These are phyloP conservation scores for Diabrotica balteata DNA, from an alignment of 2,888 invertebrate genomes.

Conservation along the genomic window DNA sequence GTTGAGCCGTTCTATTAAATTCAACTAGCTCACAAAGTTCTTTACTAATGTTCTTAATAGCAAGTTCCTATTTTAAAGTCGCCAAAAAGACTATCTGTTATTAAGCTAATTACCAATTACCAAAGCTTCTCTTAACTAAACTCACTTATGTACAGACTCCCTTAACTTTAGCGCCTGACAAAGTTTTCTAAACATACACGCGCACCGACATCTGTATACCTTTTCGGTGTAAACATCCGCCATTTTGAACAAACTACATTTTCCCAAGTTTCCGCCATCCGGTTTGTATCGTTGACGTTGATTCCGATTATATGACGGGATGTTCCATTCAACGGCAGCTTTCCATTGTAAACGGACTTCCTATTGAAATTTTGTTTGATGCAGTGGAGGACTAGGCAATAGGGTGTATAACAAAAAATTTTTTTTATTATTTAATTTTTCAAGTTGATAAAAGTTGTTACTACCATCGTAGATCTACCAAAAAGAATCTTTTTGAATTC, in stretches of 20 bases:
- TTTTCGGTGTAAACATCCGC: conserved; percentile 2
- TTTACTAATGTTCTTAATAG: too few relatives aligned
- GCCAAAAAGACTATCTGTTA: neutral
- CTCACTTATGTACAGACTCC: neutral
- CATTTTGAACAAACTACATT: conserved; percentile 4
- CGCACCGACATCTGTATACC: neutral
- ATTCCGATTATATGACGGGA: neutral
- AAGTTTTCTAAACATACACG: neutral
- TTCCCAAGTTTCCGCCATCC: neutral
- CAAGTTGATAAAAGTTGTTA: too few relatives aligned
- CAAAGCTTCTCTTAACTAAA: neutral
- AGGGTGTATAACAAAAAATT: too few relatives aligned
- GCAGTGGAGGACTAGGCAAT: neutral
- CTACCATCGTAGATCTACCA: too few relatives aligned
- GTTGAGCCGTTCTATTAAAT: too few relatives aligned
- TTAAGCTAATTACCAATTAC: neutral
- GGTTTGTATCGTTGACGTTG: neutral
- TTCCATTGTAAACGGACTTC: neutral
- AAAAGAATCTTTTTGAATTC: too few relatives aligned
- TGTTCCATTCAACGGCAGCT: neutral
- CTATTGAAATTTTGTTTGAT: conserved; percentile 2
- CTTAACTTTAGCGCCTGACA: neutral
- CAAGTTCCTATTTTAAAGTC: too few relatives aligned
- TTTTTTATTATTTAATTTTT: too few relatives aligned
- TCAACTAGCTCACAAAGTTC: too few relatives aligned